Base-by-base conservation (phyloP, 2,113 vertebrate genomes). In the Scartelaos histophorus region DNA sequence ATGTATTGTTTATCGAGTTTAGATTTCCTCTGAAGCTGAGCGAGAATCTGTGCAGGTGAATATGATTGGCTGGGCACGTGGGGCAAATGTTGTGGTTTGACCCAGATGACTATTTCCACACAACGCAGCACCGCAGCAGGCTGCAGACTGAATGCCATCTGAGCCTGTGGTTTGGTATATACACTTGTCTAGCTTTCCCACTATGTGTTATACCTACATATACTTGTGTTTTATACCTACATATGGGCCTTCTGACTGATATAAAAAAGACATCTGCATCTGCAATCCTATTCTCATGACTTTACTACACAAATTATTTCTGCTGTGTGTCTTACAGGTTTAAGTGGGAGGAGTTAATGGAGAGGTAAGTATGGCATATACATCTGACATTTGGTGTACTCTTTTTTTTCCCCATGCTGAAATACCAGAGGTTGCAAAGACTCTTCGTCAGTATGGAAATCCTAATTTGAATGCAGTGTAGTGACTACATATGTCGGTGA, bases 101-200 rank as follows among this genome's bases (percentile, higher is more conserved):
- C 88, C 85, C 84, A 90, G 85, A 88, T 90, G 64, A 29, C 2
- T 16, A 19, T 74, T 65, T 82, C 84, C 66, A 81, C 25, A 38
- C 84, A 79, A 70, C 81, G 78, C 1, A 17, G 66, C 43, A 82
- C 72, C n/a, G 1, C 12, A 49, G 35, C 35, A 58, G 38, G 56
- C 51, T 17, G 13, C 29, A 72, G 62, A 69, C 78, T 10, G 49
- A 10, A 3, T 79, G 87, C 69, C 75, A 62, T 34, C 34, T 54
- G 0, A 22, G 12, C 1, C 2, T 78, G 84, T 69, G 87, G 85
- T 89, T 85, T 85, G 12, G 3, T 60, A 11, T 64, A 9, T 49
- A 61, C 54, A 21, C 17, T 47, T 73, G 53, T 68, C n/a, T n/a
- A n/a, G 29, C 29, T 84, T 62, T 54, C 24, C 21, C 57, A 21